Conservation (phyloP, 2,888 invertebrate genomes). For the Siphonodentalium dalli region DNA sequence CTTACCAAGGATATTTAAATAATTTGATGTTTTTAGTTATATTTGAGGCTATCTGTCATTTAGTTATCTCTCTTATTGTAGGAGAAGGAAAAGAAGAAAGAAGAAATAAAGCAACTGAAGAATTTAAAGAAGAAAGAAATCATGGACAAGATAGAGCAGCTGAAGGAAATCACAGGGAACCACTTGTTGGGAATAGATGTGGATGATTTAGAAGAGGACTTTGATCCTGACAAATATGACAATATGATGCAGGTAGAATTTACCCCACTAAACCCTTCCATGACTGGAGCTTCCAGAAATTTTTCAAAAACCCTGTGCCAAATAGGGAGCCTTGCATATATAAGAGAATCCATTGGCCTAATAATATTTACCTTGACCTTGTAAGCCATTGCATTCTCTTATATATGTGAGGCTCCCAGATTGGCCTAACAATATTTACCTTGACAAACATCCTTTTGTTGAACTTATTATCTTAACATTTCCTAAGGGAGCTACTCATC, state of each 20-base stretch:
- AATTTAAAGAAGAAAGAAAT: constrained; percentile 89
- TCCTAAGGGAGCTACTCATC: too few species aligned
- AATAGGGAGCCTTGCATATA: too few species aligned
- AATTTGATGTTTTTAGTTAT: background rate
- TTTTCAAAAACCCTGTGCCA: too few species aligned
- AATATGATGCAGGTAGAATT: constrained; percentile 75
- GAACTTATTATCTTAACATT: too few species aligned
- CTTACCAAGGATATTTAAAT: background rate
- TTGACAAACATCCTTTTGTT: too few species aligned
- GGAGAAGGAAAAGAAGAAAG: constrained; percentile 77
- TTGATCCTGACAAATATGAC: constrained; percentile 89
- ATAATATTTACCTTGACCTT: too few species aligned
- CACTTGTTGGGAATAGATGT: constrained; percentile 76
- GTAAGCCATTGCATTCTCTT: too few species aligned
- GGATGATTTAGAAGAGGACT: constrained; percentile 77
- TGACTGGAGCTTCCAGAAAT: too few species aligned
- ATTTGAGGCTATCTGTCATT: background rate
- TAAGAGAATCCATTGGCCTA: too few species aligned
- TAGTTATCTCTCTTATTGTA: constrained; percentile 19
- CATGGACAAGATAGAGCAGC: constrained; percentile 82
- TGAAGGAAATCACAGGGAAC: constrained; percentile 89
- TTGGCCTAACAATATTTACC: too few species aligned
- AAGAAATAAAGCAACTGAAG: constrained; percentile 87
- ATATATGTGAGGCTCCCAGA: too few species aligned
- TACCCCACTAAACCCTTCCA: too few species aligned